Base-by-base conservation (phyloP, 2,888 invertebrate genomes). In the Raillietiella orientalis region DNA sequence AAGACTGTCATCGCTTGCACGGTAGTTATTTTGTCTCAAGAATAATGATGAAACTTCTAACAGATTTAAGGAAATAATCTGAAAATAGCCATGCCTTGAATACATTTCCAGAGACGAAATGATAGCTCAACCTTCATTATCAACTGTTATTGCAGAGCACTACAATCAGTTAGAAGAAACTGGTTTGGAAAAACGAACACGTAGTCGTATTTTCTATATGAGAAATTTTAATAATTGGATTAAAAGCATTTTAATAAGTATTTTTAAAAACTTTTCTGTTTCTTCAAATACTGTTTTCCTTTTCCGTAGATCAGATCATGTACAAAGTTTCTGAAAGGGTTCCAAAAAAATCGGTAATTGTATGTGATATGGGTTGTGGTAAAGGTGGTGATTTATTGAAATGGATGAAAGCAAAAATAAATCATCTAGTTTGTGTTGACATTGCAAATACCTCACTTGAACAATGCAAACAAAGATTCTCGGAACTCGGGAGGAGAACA, bases 161-260 rank as follows among this genome's bases (percentile, higher is more conserved):
- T 96, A 96, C 45, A 96, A 99, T 47, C 59, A 64, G 27, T 48
- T 87, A 6, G 62, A 70, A 45, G 72, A 82, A 36, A 64, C 63
- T 37, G 79, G 79, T 1, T 46, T 75, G 20, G 58, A 55, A 24
- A 66, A 66, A 36, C 56, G 96, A 24, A 62, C 62, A 34, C 65
- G 74, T 39, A 87, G 87, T 14, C 62, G 77, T 14, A 96, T 99
- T 37, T 69, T 75, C 38, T 66, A 71, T 43, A 58, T 96, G 53
- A 58, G 96, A 35, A 96, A 90, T 49, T 87, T 93, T 43, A 96
- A 99, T 46, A 96, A 99, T 46, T 99, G 93, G 93, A 65, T 87
- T 9, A 99, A 96, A 52, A 75, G 77, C 46, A 72, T 79, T 53
- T 53, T 87, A 2, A 90, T 25, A 5, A n/a, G 12, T 15, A 16